These are phyloP conservation scores for Anser cygnoides DNA, from an alignment of 2,113 vertebrate species.

Conservation along the genomic window DNA sequence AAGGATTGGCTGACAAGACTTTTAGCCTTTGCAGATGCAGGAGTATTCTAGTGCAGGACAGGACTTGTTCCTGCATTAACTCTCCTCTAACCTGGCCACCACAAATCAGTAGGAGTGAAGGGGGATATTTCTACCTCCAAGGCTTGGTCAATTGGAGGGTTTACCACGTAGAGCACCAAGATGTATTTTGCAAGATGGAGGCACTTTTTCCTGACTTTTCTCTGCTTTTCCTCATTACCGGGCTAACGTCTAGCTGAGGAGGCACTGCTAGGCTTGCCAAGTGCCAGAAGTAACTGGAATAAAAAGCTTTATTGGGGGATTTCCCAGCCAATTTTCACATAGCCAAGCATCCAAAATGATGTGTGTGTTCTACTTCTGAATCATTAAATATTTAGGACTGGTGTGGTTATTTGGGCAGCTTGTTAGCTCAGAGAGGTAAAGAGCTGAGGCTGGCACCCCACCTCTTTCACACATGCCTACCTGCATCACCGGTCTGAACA, in stretches of 20 bases:
- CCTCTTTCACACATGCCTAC: background rate
- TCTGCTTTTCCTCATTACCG: background rate
- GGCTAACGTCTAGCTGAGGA: rapidly evolving
- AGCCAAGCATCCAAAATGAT: background rate
- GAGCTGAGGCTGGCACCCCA: background rate
- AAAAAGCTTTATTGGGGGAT: slow-evolving; percentile 5
- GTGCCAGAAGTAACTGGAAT: slow-evolving; percentile 17
- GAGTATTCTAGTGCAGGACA: slow-evolving; percentile 7
- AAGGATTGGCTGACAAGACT: background rate
- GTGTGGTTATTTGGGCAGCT: background rate
- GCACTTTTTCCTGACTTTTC: background rate
- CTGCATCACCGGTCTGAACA: background rate
- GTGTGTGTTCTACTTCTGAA: slow-evolving; percentile 1
- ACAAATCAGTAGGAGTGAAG: background rate
- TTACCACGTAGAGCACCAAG: background rate
- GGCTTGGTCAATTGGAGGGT: background rate
- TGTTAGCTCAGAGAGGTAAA: background rate
- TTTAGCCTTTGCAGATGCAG: background rate
- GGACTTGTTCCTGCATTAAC: slow-evolving; percentile 21
- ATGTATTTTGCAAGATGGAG: background rate
- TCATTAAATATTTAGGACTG: background rate
- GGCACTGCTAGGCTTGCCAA: background rate
- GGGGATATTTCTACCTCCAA: background rate
- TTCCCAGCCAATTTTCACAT: slow-evolving; percentile 31
- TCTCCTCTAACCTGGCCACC: background rate